A percentile compares a stretch with the other conserved stretches of the same genome.
These are phyloP conservation scores for Amblyteles armatorius DNA, from an alignment of 2,888 invertebrate genomes.

Conservation along the genomic window DNA sequence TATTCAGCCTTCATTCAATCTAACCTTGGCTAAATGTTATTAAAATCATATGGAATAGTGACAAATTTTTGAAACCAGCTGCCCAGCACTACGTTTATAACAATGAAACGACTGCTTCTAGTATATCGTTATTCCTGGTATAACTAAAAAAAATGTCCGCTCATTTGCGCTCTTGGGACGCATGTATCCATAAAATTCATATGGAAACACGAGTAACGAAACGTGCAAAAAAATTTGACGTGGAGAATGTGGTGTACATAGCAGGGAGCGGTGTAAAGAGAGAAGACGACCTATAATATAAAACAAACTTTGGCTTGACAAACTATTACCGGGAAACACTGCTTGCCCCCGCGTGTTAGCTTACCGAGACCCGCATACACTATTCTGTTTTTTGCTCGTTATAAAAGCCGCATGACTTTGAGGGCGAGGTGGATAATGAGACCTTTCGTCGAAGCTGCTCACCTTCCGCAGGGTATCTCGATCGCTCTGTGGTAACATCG, in stretches of 20 bases:
- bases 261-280: conserved; percentile 8
- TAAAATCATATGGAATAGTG: too few relatives aligned
- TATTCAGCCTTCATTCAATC: too few relatives aligned
- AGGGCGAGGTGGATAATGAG: conserved; percentile 57
- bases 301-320: conserved; percentile 22
- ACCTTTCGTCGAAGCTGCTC: conserved; percentile 46
- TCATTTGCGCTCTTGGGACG: neutral
- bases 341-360: conserved; percentile 17
- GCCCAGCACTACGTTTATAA: too few relatives aligned
- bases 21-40: too few relatives aligned
- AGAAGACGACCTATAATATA: neutral
- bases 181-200: neutral
- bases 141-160: neutral
- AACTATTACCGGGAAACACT: conserved; percentile 44
- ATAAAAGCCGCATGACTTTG: conserved; percentile 47
- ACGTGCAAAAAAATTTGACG: neutral
- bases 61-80: too few relatives aligned
- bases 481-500: conserved; percentile 42
- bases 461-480: conserved; percentile 49
- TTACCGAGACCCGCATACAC: neutral
- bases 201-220: neutral
- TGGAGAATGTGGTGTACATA: neutral
- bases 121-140: neutral
- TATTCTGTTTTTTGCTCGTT: conserved; percentile 60
- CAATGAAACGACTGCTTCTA: too few relatives aligned